phyloP scores from a whole-genome alignment of 2,888 invertebrate species.

The Shargacucullia verbasci region DNA sequence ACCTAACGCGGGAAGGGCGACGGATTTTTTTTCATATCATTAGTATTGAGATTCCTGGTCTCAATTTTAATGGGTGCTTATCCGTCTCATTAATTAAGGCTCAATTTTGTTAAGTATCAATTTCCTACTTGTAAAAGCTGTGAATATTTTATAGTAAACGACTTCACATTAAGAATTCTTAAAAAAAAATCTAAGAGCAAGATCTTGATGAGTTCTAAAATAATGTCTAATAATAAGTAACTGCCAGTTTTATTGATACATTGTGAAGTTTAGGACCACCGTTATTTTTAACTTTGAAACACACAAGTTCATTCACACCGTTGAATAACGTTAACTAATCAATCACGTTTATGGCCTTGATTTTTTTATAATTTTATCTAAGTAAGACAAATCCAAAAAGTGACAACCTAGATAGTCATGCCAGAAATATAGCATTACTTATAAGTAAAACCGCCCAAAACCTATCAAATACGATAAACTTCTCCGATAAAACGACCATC shows the following conservation, averaged over 20 bases:
- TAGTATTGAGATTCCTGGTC: conserved; percentile 42
- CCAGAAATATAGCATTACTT: conserved; percentile 24
- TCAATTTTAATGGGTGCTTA: conserved; percentile 53
- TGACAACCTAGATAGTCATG: conserved; percentile 9
- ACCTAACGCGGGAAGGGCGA: conserved; percentile 47
- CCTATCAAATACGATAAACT: conserved; percentile 29
- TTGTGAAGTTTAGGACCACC: too few relatives aligned
- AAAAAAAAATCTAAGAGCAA: conserved; percentile 12
- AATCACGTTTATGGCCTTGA: too few relatives aligned
- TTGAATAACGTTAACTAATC: too few relatives aligned
- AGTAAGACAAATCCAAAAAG: conserved; percentile 2
- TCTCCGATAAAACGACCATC: conserved; percentile 29
- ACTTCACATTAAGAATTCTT: conserved; percentile 21
- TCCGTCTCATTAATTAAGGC: conserved; percentile 48
- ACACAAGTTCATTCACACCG: too few relatives aligned
- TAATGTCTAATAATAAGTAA: conserved; percentile 2
- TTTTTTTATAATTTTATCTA: conserved; percentile 5
- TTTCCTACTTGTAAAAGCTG: conserved; percentile 34
- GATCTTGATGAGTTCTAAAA: conserved; percentile 3
- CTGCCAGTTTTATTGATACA: neutral
- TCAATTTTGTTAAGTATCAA: conserved; percentile 54
- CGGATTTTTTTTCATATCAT: conserved; percentile 50
- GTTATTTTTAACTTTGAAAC: too few relatives aligned
- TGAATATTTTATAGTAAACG: conserved; percentile 26
- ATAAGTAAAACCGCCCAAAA: conserved; percentile 1